Evolutionary conservation across 2,888 invertebrate genomes (phyloP), one percentile per base, ranked within the genome.

Genomic region (Peribatodes rhomboidaria): DNA sequence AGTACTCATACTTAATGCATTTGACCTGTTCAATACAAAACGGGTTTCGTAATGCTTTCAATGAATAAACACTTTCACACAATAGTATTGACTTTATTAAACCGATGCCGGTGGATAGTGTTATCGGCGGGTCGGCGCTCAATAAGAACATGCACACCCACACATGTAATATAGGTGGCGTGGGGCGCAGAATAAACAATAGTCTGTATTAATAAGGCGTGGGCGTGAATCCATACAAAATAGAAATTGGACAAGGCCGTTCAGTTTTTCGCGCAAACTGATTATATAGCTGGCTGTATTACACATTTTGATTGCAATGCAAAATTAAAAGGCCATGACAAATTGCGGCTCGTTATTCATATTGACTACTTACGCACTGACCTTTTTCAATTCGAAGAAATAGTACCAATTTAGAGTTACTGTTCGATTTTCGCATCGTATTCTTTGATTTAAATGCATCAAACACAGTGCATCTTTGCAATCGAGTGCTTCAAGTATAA

Each of bases 181-280:
- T 18, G 41, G 39, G 16, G 31, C 16, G 31, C 7, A 53, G 53
- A 14, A 54, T 44, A 55, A n/a, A 44, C 33, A 46, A 18, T 18
- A 20, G 55, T 59, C n/a, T 6, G n/a, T 59, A 11, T 11, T 20
- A 1, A 39, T 20, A 1, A 39, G 14, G 41, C 8, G 55, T 33
- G 27, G 61, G 73, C 65, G 73, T 71, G 70, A 59, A 69, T 70
- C 68, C 64, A 58, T 61, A 68, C 56, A 55, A 56, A 42, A 41
- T 27, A 44, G 39, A 76, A 78, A 74, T 71, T 73, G 39, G 63
- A 56, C 78, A 79, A 80, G 79, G 81, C 39, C 75, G 71, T 71
- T 71, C 20, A 64, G 61, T 64, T 76, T 75, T 76, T 44, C 56
- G 42, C 27, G 67, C 67, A 16, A 46, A 50, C 49, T 59, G 69